A percentile compares a stretch with the other conserved stretches of the same genome.
These are phyloP conservation scores for Carposina sasakii DNA, from an alignment of 1,140 invertebrate species.

Conservation along the genomic window DNA sequence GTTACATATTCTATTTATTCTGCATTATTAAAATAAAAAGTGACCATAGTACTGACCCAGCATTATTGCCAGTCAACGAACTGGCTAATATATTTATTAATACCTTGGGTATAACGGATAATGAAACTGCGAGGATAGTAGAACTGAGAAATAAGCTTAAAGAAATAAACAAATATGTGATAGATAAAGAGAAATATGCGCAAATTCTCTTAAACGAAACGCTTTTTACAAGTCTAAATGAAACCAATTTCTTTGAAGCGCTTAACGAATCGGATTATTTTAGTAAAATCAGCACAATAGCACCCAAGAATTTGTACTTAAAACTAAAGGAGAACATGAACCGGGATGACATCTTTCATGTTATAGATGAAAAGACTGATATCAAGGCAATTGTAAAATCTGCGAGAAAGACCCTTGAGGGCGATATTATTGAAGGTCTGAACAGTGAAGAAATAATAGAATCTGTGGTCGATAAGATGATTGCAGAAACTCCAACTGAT, in stretches of 20 bases:
- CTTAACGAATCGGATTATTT: slow-evolving; percentile 44
- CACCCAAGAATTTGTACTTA: slow-evolving; percentile 44
- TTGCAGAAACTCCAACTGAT: slow-evolving; percentile 38
- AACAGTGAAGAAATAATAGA: slow-evolving; percentile 31
- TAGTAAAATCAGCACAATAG: slow-evolving; percentile 26
- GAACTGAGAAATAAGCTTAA: slow-evolving; percentile 45
- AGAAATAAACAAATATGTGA: slow-evolving; percentile 38
- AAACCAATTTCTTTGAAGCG: slow-evolving; percentile 47
- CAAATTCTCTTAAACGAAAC: slow-evolving; percentile 38
- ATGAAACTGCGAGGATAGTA: slow-evolving; percentile 29
- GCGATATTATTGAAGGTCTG: slow-evolving; percentile 13
- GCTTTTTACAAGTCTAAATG: slow-evolving; percentile 30
- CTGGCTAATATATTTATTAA: slow-evolving; percentile 31
- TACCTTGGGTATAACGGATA: slow-evolving; percentile 20
- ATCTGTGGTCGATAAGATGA: slow-evolving; percentile 40
- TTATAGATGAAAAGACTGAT: slow-evolving; percentile 30
- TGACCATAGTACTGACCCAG: no score
- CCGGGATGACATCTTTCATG: slow-evolving; percentile 48
- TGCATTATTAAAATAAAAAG: no score
- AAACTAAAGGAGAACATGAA: slow-evolving; percentile 58
- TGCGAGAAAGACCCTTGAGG: slow-evolving; percentile 39
- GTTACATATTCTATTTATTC: no score
- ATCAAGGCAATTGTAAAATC: slow-evolving; percentile 30
- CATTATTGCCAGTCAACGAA: no score
- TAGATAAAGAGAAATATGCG: slow-evolving; percentile 38